Evolutionary conservation across 2,888 invertebrate species (phyloP), one percentile per base, ranked within the genome.

Genomic region (Megastigmus dorsalis): DNA sequence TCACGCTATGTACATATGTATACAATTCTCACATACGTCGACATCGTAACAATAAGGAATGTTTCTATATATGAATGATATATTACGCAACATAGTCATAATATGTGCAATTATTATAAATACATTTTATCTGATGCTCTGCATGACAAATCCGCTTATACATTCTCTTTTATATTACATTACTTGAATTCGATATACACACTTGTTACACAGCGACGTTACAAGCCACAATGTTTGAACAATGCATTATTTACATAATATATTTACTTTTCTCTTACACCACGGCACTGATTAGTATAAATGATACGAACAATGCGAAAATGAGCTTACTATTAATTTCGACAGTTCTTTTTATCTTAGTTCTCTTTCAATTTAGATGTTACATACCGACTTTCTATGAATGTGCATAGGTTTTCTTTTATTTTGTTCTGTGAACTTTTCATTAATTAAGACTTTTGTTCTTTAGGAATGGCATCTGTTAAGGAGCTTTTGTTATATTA

Each of bases 141-240:
- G 74, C 74, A 74, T 74, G 74, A 59, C 7, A 45, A 38, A 13
- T 36, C 5, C 9, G 30, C 33, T 60, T 66, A n/a, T n/a, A n/a
- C n/a, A n/a, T n/a, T n/a, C n/a, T 6, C 54, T 43, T 43, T 71
- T 18, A 30, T 28, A 57, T 13, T 54, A 43, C n/a, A 41, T 68
- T 23, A 50, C 5, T 38, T 43, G 15, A 43, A 7, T 63, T 50
- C 1, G 7, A 33, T 41, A 41, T 30, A 60, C 20, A 52, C 6
- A 36, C n/a, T n/a, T n/a, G n/a, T n/a, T 9, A 45, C 43, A 52
- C 4, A 55, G 9, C 18, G 18, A 30, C 33, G 23, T 55, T 59
- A 13, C n/a, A 41, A 26, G 3, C 59, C 28, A 59, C 15, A 38
- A 62, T 60, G 41, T 59, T 59, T 50, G 6, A 23, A n/a, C 15